Evolutionary conservation across 2,888 invertebrate genomes (phyloP).

Genomic region (Nemotelus pantherinus): DNA sequence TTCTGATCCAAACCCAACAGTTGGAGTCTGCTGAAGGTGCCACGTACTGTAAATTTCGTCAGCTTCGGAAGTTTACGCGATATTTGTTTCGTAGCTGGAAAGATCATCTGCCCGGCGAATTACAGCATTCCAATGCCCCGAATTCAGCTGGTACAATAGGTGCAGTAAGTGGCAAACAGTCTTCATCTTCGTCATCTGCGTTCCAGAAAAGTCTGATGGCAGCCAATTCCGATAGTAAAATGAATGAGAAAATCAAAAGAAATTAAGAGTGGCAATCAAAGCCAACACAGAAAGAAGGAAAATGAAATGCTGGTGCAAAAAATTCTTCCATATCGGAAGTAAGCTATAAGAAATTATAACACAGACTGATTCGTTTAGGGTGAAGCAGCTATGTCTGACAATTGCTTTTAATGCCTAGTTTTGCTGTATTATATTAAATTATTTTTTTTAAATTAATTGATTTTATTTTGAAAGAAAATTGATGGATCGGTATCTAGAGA

Average conservation of each 20-base stretch:
- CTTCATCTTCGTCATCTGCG: not conserved
- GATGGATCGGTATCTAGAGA: too few species aligned
- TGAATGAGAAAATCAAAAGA: slow-evolving; percentile 34
- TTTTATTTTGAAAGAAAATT: too few species aligned
- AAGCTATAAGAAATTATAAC: too few species aligned
- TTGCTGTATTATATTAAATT: too few species aligned
- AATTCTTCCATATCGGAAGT: too few species aligned
- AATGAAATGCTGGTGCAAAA: too few species aligned
- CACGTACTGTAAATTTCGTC: slow-evolving; percentile 92
- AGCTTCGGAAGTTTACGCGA: slow-evolving; percentile 88
- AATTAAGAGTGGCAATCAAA: not conserved
- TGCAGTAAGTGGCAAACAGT: slow-evolving; percentile 47
- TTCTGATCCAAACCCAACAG: slow-evolving; percentile 92
- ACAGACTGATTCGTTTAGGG: too few species aligned
- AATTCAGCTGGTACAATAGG: slow-evolving; percentile 52
- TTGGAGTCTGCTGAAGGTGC: slow-evolving; percentile 92
- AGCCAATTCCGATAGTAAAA: not conserved
- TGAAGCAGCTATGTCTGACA: too few species aligned
- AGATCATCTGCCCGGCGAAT: slow-evolving; percentile 85
- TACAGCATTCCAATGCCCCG: slow-evolving; percentile 61
- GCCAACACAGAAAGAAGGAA: too few species aligned
- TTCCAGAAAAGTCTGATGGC: slow-evolving; percentile 15
- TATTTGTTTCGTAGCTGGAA: slow-evolving; percentile 94
- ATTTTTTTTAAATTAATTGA: too few species aligned
- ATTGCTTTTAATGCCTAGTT: too few species aligned